These are phyloP conservation scores for Pipistrellus kuhlii DNA, from an alignment of 2,797 vertebrate genomes.

Conservation along the genomic window DNA sequence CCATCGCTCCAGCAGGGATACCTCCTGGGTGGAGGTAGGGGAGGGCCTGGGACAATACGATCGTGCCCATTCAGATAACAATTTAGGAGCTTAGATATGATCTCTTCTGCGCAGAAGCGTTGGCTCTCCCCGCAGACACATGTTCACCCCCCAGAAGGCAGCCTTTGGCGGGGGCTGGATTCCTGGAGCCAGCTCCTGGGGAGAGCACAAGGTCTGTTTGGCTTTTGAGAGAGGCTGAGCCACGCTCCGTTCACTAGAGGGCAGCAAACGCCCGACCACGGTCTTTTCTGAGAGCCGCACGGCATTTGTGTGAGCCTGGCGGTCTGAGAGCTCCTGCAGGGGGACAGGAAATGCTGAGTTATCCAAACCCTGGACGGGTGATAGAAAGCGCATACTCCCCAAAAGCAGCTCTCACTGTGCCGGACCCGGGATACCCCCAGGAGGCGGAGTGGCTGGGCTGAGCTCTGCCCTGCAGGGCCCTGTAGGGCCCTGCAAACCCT, in stretches of 20 bases:
- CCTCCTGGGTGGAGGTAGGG: neutral
- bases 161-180: neutral
- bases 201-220: neutral
- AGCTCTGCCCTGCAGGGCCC: neutral
- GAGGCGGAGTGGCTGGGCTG: neutral
- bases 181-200: neutral
- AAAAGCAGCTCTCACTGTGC: neutral
- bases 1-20: neutral
- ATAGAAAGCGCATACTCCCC: neutral
- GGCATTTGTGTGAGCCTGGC: neutral
- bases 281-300: neutral
- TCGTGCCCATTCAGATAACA: neutral
- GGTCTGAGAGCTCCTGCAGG: neutral
- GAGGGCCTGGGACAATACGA: neutral
- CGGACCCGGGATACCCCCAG: neutral
- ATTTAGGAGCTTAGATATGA: neutral
- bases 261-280: conserved; percentile 62
- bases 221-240: neutral
- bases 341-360: neutral
- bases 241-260: conserved; percentile 67
- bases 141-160: no score
- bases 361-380: neutral
- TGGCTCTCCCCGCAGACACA: no score
- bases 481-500: neutral
- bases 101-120: neutral